A percentile compares a stretch with the other conserved stretches of the same genome.
Conservation (phyloP, 2,888 invertebrate genomes). For the Mellilla xanthometata region DNA sequence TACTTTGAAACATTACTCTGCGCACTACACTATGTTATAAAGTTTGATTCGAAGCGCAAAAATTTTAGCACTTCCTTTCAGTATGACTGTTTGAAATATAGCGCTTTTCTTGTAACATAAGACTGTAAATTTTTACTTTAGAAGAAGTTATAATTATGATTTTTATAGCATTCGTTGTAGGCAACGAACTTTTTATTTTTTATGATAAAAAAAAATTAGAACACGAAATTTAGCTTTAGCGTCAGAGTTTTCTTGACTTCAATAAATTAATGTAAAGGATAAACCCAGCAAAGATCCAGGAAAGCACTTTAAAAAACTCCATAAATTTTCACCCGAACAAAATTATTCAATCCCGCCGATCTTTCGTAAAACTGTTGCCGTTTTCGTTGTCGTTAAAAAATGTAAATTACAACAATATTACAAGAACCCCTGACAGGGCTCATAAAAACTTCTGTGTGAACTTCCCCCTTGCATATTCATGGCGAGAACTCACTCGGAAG, state of each 20-base stretch:
- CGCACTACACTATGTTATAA: conserved; percentile 3
- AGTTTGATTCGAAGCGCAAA: conserved; percentile 9
- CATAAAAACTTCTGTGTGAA: conserved; percentile 74
- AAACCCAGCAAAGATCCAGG: conserved; percentile 3
- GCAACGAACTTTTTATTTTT: too few species aligned
- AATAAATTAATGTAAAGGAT: conserved; percentile 4
- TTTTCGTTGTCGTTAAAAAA: conserved; percentile 44
- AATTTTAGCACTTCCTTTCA: not conserved
- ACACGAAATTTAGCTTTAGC: too few species aligned
- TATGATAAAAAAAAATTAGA: too few species aligned
- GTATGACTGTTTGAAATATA: not conserved
- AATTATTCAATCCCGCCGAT: conserved; percentile 8
- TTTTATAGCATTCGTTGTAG: too few species aligned
- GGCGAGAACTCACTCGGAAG: conserved; percentile 71
- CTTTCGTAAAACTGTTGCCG: conserved; percentile 13
- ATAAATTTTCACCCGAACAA: conserved; percentile 40
- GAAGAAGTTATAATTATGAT: too few species aligned
- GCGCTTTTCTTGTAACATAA: not conserved
- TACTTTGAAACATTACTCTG: conserved; percentile 30
- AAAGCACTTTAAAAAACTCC: conserved; percentile 6
- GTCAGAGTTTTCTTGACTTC: too few species aligned
- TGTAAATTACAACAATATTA: conserved; percentile 66
- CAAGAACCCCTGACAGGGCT: conserved; percentile 65
- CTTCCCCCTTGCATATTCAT: conserved; percentile 78
- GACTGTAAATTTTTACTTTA: too few species aligned